Conservation (phyloP, 1,140 invertebrate genomes). For the Hormaphis cornu region DNA sequence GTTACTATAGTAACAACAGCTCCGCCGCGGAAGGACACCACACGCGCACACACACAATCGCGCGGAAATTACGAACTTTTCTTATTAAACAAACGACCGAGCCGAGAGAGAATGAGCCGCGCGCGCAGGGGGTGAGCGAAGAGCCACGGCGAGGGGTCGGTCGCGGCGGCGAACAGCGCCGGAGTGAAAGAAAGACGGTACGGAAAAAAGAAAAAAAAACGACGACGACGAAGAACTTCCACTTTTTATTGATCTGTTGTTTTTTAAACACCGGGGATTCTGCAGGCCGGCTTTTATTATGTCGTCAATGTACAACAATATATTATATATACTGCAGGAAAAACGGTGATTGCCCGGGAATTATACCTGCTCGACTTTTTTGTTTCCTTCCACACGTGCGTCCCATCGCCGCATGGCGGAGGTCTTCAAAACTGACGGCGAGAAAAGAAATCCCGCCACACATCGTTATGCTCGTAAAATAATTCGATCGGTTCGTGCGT, state of each 20-base stretch:
- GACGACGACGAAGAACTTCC: constrained; percentile 11
- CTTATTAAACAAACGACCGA: constrained; percentile 31
- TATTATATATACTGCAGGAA: not conserved
- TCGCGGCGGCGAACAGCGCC: not conserved
- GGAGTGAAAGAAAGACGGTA: not conserved
- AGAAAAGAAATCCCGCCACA: too few species aligned
- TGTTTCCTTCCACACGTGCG: too few species aligned
- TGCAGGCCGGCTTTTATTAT: constrained; percentile 13
- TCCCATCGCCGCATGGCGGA: too few species aligned
- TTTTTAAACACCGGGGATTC: constrained; percentile 30
- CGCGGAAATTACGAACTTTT: constrained; percentile 33
- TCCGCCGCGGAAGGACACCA: constrained; percentile 27
- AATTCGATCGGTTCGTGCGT: too few species aligned
- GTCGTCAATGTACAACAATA: constrained; percentile 4
- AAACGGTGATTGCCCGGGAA: not conserved
- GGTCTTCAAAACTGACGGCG: too few species aligned
- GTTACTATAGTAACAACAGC: constrained; percentile 32
- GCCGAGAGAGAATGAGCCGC: not conserved
- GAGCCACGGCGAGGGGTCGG: not conserved
- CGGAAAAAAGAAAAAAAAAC: constrained; percentile 3
- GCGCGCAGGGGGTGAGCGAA: not conserved
- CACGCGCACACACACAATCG: constrained; percentile 33
- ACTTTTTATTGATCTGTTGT: constrained; percentile 33
- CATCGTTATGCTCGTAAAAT: too few species aligned
- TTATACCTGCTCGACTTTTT: too few species aligned